Evolutionary conservation across 2,888 invertebrate species (phyloP), one percentile per base, ranked within the genome.

Genomic region (Empis livida): DNA sequence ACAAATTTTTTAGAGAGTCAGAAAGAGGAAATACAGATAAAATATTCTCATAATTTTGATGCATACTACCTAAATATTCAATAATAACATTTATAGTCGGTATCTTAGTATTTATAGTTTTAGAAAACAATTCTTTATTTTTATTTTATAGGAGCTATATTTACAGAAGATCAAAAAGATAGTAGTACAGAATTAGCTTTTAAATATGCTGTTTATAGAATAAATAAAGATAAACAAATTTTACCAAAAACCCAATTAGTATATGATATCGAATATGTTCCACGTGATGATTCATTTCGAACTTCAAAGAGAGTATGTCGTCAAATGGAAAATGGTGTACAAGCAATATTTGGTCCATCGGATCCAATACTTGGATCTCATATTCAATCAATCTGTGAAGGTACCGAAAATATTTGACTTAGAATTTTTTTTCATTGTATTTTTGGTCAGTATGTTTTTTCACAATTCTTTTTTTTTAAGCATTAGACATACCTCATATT

Each of bases 191-290:
- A 93, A 68, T 73, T 91, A 55, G 92, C 94, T 2, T 94, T 95
- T 72, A 92, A 92, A 62, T 93, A 92, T 73, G 93, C 94, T 9
- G 89, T 94, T 13, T 91, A 93, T 70, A 79, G 87, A 55, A 88
- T 95, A 61, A 95, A 95, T 72, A 87, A 90, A 61, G 91, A 93
- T 60, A 76, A 84, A 47, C 78, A 75, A 51, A 72, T 94, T 14
- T 73, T 94, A 47, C 85, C 92, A 0, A 85, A 90, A 60, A 88
- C 86, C 1, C 88, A 91, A 3, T 73, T 95, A 38, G 83, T 91
- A n/a, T 93, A 92, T 66, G 91, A 94, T 61, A 90, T 93, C 57
- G 87, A 91, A 69, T 89, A 92, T 65, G 85, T 90, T 40, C 84
- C 87, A 2, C 79, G 80, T 46, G 85, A 90, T 61, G 94, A 95